Evolutionary conservation across 1,140 invertebrate species (phyloP).

Genomic region (Neomicropteryx cornuta): DNA sequence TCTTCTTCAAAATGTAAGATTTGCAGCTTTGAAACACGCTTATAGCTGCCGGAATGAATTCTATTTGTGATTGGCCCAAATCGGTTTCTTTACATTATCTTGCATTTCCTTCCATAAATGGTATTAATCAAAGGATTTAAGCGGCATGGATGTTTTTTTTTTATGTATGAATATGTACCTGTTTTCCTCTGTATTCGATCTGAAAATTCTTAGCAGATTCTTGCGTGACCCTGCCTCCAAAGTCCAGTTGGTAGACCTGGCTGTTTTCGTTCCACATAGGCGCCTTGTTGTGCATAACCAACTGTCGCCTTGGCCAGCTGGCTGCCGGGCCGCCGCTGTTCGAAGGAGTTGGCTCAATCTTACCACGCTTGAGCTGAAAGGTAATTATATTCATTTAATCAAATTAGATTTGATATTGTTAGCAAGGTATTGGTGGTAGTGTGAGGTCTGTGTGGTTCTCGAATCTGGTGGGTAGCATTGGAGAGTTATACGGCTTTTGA

Average conservation of each 20-base stretch:
- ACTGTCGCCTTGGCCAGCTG: slow-evolving; percentile 53
- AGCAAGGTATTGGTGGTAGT: too few species aligned
- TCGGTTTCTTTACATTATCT: too few species aligned
- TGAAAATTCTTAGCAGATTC: slow-evolving; percentile 99
- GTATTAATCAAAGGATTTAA: neutral
- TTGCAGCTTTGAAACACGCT: too few species aligned
- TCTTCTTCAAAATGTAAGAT: too few species aligned
- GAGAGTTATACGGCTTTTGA: too few species aligned
- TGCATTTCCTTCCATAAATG: slow-evolving; percentile 5
- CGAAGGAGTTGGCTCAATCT: slow-evolving; percentile 43
- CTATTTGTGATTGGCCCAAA: too few species aligned
- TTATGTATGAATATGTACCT: slow-evolving; percentile 63
- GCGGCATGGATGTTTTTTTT: too few species aligned
- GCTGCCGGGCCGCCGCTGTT: slow-evolving; percentile 21
- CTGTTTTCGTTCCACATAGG: slow-evolving; percentile 99
- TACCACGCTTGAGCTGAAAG: slow-evolving; percentile 50
- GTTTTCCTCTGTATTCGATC: slow-evolving; percentile 94
- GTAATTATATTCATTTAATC: neutral
- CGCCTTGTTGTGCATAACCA: slow-evolving; percentile 97
- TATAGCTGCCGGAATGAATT: too few species aligned
- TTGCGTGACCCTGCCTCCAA: slow-evolving; percentile 97
- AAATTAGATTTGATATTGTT: neutral
- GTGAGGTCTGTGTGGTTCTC: too few species aligned
- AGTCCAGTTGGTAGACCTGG: slow-evolving; percentile 98
- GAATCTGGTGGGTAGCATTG: too few species aligned